Base-by-base conservation (phyloP, 2,888 invertebrate species). In the Pharmacophagus antenor region DNA sequence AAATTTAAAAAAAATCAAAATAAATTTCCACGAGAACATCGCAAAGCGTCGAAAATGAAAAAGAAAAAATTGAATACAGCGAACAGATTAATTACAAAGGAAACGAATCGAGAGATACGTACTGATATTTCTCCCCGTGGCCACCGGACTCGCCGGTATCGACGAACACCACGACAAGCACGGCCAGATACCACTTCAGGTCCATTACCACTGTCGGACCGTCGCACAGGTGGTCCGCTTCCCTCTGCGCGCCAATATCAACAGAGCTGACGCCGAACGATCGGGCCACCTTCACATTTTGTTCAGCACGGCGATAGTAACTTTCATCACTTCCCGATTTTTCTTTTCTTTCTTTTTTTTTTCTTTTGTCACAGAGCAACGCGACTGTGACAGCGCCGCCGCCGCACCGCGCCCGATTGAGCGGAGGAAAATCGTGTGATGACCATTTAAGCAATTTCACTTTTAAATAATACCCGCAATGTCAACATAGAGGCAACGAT, bases 361-460 rank as follows among this genome's bases (percentile, higher is more conserved):
- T 58, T 51, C 70, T 78, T 77, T 83, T 79, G 73, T 80, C 76
- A 75, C 66, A 74, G 68, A 71, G 57, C 69, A 70, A 68, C 72
- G 65, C 72, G 76, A 71, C 73, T 74, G 77, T 74, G 70, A 72
- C 79, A 61, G 74, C 71, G 71, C 80, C 76, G 77, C 79, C 73
- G 76, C 78, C 73, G 69, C 70, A 65, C 80, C 72, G 70, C 78
- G 69, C 76, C 68, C 73, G 80, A 84, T 89, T 88, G 90, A 88
- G 79, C 79, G 79, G 81, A 74, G 75, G 77, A 80, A 84, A 82
- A 82, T 82, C 70, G 77, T 76, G 84, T 84, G 83, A 83, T 86
- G 84, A 84, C 86, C 88, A 88, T 91, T 91, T 91, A 91, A 89
- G 86, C 81, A 87, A 88, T 90, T 91, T 88, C 90, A 83, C 88